Conservation (phyloP, 2,113 vertebrate genomes). For the Anoura caudifer region DNA sequence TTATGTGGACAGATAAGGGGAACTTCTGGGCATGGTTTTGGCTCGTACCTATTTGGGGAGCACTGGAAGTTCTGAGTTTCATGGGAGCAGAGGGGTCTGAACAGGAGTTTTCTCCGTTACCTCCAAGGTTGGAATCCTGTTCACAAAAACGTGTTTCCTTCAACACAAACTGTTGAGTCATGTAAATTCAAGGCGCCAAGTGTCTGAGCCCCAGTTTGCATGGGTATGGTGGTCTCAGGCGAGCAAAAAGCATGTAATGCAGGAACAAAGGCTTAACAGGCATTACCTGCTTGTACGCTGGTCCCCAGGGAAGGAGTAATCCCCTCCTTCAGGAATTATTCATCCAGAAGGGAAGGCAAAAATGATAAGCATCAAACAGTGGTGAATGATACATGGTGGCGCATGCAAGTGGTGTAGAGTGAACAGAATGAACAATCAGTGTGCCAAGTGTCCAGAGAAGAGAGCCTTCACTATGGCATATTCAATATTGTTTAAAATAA, state of each 20-base stretch:
- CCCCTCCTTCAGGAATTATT: neutral
- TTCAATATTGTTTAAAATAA: constrained; percentile 60
- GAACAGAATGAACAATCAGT: neutral
- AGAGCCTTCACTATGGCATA: neutral
- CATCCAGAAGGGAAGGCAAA: neutral
- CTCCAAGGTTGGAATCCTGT: too few relatives aligned
- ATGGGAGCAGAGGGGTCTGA: too few relatives aligned
- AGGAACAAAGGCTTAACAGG: neutral
- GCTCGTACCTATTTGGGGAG: too few relatives aligned
- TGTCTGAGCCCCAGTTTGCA: too few relatives aligned
- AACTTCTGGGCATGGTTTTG: too few relatives aligned
- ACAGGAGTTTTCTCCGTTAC: too few relatives aligned
- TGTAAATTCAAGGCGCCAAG: too few relatives aligned
- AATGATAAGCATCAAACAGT: neutral
- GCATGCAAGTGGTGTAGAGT: neutral
- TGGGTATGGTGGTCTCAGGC: neutral
- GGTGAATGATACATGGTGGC: neutral
- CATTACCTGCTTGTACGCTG: neutral
- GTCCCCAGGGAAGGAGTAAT: neutral
- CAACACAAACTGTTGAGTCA: too few relatives aligned
- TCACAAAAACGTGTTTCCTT: too few relatives aligned
- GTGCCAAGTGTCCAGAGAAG: neutral
- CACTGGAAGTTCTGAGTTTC: too few relatives aligned
- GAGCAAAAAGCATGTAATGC: neutral
- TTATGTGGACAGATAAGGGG: too few relatives aligned